A percentile compares a stretch with the other conserved stretches of the same genome.
phyloP scores from a whole-genome alignment of 2,113 vertebrate genomes.

The Rhombomys opimus region DNA sequence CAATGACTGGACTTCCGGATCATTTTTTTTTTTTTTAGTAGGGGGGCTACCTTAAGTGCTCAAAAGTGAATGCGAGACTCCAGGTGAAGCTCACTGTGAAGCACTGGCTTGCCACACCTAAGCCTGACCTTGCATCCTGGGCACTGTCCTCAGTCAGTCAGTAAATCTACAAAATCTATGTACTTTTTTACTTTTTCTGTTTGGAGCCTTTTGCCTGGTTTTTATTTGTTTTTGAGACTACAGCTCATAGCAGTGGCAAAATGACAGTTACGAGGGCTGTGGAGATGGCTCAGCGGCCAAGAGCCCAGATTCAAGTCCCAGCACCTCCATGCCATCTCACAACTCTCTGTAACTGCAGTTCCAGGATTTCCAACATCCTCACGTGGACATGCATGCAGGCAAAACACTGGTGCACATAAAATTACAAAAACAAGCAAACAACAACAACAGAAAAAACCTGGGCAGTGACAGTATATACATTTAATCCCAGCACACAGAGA shows the following conservation, averaged over 20 bases:
- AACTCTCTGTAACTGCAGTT: too few relatives aligned
- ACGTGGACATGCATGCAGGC: too few relatives aligned
- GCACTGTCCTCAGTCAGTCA: neutral
- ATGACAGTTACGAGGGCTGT: neutral
- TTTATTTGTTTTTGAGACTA: neutral
- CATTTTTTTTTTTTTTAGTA: neutral
- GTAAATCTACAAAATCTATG: neutral
- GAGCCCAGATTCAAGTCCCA: too few relatives aligned
- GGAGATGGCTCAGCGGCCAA: too few relatives aligned
- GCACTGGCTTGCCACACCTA: too few relatives aligned
- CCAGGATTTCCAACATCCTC: too few relatives aligned
- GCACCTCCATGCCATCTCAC: too few relatives aligned
- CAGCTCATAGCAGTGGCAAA: neutral
- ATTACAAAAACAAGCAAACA: too few relatives aligned
- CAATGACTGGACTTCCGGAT: neutral
- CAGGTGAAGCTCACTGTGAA: neutral
- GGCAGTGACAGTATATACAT: too few relatives aligned
- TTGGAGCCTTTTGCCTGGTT: neutral
- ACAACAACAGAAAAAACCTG: too few relatives aligned
- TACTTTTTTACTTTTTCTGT: neutral
- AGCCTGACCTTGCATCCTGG: neutral
- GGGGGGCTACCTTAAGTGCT: neutral
- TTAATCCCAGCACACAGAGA: too few relatives aligned
- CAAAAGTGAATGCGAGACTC: neutral
- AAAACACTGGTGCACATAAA: too few relatives aligned